Base-by-base conservation (phyloP, 30 jellyfish, hydroid and myxozoan genomes). In the Cassiopea andromeda region DNA sequence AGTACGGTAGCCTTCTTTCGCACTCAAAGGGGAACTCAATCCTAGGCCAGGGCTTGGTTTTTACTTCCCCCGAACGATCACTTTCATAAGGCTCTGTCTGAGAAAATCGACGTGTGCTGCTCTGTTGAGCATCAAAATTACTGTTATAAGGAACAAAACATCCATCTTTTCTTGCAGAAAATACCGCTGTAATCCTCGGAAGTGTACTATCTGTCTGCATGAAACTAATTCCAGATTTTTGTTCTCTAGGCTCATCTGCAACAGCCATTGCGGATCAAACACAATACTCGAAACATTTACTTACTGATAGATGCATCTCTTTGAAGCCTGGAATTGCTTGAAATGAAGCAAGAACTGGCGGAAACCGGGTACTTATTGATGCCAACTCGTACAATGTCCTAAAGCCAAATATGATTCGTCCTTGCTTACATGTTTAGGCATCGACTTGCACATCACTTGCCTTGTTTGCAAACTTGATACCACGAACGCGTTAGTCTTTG, bases 391-490 rank as follows among this genome's bases (percentile, higher is more conserved):
- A 27, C 38, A 27, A 27, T 27, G 64, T 54, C 64, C 64, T 10
- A 10, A 54, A 54, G 64, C 64, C 12, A 10, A 6, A 6, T 10
- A 3, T 6, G 64, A 3, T 10, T 54, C 64, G 12, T 10, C 64
- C 12, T 54, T 54, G 12, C 12, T 10, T 54, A 3, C 64, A 54
- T 27, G 27, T 27, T 27, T 27, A 9, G 54, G 79, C 79, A 70
- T 70, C 79, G 50, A 7, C 4, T 70, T 70, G 79, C 79, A 70
- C 7, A 6, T 64, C 38, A 14, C 54, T 70, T 70, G 57, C 49
- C 49, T 38, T 70, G 79, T 70, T 70, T 70, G 79, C 79, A 70
- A 70, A 70, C 7, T 15, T 70, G 79, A 70, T 70, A 70, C 79
- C 79, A 8, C 79, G 57, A 70, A 12, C 2, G 79, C 16, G 54